Conservation (phyloP, 2,888 invertebrate genomes). For the Chrysolina americana region DNA sequence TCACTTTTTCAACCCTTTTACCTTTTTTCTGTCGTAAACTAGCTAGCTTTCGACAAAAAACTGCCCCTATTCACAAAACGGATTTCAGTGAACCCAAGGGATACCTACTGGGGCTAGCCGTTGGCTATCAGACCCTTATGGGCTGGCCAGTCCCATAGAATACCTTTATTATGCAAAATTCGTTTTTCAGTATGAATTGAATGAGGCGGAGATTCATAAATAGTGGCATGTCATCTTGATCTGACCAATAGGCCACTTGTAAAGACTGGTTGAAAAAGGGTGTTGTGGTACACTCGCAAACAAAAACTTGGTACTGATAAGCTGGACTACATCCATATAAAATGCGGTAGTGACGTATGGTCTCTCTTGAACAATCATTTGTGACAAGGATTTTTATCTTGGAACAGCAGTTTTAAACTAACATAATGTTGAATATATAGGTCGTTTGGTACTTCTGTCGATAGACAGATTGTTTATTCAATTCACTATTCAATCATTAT, state of each 20-base stretch:
- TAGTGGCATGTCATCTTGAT: slow-evolving; percentile 23
- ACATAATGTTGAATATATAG: no score
- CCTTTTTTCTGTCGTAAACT: slow-evolving; percentile 6
- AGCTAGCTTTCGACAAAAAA: slow-evolving; percentile 14
- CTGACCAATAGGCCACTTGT: slow-evolving; percentile 7
- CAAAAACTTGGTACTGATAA: background rate
- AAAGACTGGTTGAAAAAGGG: background rate
- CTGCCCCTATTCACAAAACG: slow-evolving; percentile 5
- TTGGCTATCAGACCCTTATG: slow-evolving; percentile 45
- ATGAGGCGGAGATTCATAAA: slow-evolving; percentile 42
- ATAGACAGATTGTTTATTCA: no score
- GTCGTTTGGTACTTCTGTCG: no score
- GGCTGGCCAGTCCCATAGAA: slow-evolving; percentile 33
- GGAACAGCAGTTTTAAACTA: no score
- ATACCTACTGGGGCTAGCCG: slow-evolving; percentile 41
- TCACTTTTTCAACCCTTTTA: slow-evolving; percentile 5
- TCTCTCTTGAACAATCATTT: no score
- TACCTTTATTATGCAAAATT: slow-evolving; percentile 47
- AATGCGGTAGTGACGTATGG: background rate
- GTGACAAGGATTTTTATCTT: background rate
- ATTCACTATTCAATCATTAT: no score
- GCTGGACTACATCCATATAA: background rate
- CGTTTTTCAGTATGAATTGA: slow-evolving; percentile 31
- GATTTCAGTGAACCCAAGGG: slow-evolving; percentile 15
- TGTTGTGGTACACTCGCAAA: slow-evolving; percentile 58